Percentiles rank a stretch among this genome's conserved stretches.
These are phyloP conservation scores for Apodemus sylvaticus DNA, from an alignment of 2,113 vertebrate species.

Conservation along the genomic window DNA sequence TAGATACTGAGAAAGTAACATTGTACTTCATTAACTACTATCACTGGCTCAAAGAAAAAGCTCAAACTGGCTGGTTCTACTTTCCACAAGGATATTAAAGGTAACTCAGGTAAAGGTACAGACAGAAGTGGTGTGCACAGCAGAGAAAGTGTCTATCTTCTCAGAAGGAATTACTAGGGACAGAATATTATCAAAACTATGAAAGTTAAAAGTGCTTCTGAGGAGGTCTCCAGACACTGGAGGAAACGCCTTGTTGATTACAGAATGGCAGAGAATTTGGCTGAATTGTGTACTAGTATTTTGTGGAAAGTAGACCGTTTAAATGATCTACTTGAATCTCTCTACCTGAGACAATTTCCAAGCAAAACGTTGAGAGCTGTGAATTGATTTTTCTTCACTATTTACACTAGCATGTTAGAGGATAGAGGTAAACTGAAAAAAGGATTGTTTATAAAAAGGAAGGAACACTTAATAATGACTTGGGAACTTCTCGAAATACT, in stretches of 20 bases:
- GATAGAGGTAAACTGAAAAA: neutral
- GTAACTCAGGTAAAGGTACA: neutral
- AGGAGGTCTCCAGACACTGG: neutral
- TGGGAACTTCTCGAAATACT: constrained; percentile 15
- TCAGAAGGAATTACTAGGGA: neutral
- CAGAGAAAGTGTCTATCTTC: neutral
- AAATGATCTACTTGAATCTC: neutral
- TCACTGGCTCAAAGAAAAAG: neutral
- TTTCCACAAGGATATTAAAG: neutral
- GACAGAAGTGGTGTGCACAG: neutral
- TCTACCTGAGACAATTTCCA: neutral
- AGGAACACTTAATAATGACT: neutral
- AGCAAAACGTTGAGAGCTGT: neutral
- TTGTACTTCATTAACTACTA: constrained; percentile 51
- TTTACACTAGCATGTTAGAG: constrained; percentile 25
- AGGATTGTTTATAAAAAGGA: constrained; percentile 10
- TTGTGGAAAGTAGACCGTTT: neutral
- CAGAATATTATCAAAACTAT: neutral
- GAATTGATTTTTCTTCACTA: neutral
- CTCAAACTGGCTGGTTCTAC: neutral
- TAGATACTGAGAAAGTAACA: neutral
- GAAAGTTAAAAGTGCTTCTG: neutral
- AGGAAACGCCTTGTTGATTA: neutral
- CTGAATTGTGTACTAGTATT: neutral
- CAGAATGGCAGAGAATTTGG: neutral